Base-by-base conservation (phyloP, 2,797 vertebrate genomes). In the Gorsachius magnificus region DNA sequence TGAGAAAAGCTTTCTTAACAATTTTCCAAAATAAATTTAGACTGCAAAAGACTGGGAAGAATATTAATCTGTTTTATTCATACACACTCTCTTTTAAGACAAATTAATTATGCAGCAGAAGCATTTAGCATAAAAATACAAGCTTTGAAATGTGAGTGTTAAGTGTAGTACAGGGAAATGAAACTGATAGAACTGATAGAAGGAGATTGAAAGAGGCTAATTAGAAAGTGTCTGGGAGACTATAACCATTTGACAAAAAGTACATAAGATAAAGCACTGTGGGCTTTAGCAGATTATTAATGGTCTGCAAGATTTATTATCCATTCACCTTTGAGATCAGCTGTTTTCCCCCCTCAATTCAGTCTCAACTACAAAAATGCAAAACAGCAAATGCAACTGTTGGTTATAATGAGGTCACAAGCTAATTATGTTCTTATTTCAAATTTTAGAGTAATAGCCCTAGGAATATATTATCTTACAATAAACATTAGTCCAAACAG, bases 51-150 rank as follows among this genome's bases (percentile, higher is more conserved):
- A 86, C 68, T 68, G 28, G 41, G 38, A 94, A 96, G 88, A 96
- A 89, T 95, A 97, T 96, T 95, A 81, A 96, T 95, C 89, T 90
- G 41, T 45, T 94, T 96, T 93, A 94, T 93, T 95, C 78, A 87
- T 72, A 85, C 58, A 80, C 35, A 50, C 26, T 75, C 53, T 91
- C 90, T 87, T 97, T 94, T 89, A 92, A 93, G 84, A 91, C 60
- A 86, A 96, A 96, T 93, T 95, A 93, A 97, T 97, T 96, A 96
- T 90, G 86, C 58, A 89, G 58, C 70, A 78, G 91, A 87, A 96
- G 77, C 48, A 63, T 95, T 97, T 95, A 95, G 82, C 90, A 89
- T 96, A 94, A 96, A 97, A 97, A 95, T 81, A 87, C 85, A 94
- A 78, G 79, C 88, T 95, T 96, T 97, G 92, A 95, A 93, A 96